Base-by-base conservation (phyloP, 2,888 invertebrate species). In the Papilio demoleus region DNA sequence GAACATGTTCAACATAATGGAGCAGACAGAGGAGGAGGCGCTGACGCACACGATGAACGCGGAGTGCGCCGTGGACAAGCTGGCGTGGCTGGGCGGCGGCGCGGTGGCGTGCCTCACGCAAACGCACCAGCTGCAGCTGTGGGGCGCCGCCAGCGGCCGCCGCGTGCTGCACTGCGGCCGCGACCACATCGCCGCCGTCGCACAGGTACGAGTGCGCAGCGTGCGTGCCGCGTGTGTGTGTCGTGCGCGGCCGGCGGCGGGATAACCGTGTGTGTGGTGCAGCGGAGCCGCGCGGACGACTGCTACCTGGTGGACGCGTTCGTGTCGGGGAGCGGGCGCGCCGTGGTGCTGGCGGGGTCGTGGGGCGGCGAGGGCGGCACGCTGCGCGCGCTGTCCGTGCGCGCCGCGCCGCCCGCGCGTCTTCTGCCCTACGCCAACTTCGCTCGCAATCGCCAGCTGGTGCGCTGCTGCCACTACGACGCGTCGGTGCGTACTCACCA, bases 1-100 rank as follows among this genome's bases (percentile, higher is more conserved):
- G 1, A 98, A 98, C 86, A 81, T 97, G 2, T 98, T 95, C 85
- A 96, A 98, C 84, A 92, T 98, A 24, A 93, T 93, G 61, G 93
- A 97, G 80, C 77, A 89, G 0, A 89, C 86, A 0, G 98, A 98
- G 88, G 97, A 97, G 68, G 96, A 97, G 76, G 98, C 98, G 0
- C 88, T 98, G 2, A 87, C 89, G 14, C 95, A 94, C 76, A 96
- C 96, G 0, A 90, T 97, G 34, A 98, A 97, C 80, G 94, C 96
- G 0, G 96, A 96, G 79, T 96, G 95, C 70, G 95, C 96, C 14
- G 94, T 98, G 65, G 95, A 94, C 72, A 93, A 92, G 73, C 75
- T 96, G 1, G 82, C 89, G 17, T 96, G 95, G 95, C 85, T 93
- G 72, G 82, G 83, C 17, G 86, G 86, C 19, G 81, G 81, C 56